Evolutionary conservation across 2,888 invertebrate genomes (phyloP).

Genomic region (Chymomyza amoena): DNA sequence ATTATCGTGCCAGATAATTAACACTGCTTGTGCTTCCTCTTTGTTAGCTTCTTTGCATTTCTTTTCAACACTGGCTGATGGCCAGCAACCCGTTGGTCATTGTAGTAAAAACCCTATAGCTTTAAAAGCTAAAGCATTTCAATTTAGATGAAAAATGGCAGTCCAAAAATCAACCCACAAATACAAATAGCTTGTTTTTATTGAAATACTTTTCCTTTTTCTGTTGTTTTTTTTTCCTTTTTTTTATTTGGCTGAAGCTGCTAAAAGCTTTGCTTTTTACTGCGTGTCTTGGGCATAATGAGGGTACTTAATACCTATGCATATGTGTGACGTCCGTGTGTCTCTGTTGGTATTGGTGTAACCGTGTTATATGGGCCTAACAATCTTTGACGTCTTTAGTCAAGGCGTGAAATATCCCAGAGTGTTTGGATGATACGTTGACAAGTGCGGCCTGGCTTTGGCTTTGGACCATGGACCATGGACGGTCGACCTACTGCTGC

Average conservation of each 20-base stretch:
- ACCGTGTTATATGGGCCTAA: constrained; percentile 1
- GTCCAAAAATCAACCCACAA: constrained; percentile 12
- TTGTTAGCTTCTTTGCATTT: constrained; percentile 30
- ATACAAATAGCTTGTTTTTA: constrained; percentile 63
- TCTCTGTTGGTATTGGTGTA: constrained; percentile 17
- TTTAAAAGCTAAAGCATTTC: constrained; percentile 20
- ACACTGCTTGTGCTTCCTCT: constrained; percentile 41
- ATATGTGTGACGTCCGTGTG: constrained; percentile 26
- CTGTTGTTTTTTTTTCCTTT: constrained; percentile 9
- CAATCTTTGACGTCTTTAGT: background rate
- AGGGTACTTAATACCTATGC: constrained; percentile 69
- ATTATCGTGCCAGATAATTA: constrained; percentile 72
- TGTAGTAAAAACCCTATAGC: background rate
- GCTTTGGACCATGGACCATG: background rate
- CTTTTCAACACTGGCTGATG: constrained; percentile 46
- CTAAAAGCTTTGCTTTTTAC: constrained; percentile 64
- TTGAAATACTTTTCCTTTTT: constrained; percentile 9
- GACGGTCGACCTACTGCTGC: constrained; percentile 9
- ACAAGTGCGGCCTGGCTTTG: background rate
- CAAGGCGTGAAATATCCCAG: constrained; percentile 18
- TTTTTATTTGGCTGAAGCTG: constrained; percentile 20
- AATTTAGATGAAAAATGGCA: constrained; percentile 46
- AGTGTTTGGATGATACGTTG: constrained; percentile 23
- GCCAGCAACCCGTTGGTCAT: constrained; percentile 49
- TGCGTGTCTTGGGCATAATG: constrained; percentile 68